phyloP scores from a whole-genome alignment of 2,888 invertebrate genomes.

The Oscheius sp. region DNA sequence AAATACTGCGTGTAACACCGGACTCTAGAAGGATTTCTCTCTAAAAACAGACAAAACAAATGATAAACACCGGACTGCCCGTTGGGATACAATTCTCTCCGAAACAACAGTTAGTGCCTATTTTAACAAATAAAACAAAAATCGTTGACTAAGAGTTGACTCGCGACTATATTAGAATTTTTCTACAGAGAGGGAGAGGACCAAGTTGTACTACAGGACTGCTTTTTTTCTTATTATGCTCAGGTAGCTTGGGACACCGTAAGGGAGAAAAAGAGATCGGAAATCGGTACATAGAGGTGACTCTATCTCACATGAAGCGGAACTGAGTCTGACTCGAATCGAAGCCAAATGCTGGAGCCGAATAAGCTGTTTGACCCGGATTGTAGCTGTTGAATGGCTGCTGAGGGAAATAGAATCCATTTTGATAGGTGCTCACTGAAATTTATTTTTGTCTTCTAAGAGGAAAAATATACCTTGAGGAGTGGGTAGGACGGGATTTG shows the following conservation, averaged over 20 bases:
- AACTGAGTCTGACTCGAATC: constrained; percentile 25
- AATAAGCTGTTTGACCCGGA: background rate
- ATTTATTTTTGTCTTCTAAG: background rate
- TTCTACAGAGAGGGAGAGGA: too few relatives aligned
- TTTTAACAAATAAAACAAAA: constrained; percentile 14
- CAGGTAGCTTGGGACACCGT: constrained; percentile 25
- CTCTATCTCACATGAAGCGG: constrained; percentile 13
- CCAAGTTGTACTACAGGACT: constrained; percentile 12
- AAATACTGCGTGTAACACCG: constrained; percentile 20
- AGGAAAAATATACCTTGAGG: constrained; percentile 16
- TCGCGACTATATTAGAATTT: background rate
- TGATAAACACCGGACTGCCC: constrained; percentile 22
- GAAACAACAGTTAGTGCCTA: constrained; percentile 19
- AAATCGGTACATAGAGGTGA: constrained; percentile 22
- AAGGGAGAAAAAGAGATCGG: constrained; percentile 13
- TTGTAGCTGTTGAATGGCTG: constrained; percentile 13
- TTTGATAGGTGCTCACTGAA: constrained; percentile 9
- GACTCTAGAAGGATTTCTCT: background rate
- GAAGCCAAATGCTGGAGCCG: constrained; percentile 24
- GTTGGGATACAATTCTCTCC: constrained; percentile 26
- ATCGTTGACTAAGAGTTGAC: background rate
- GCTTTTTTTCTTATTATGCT: constrained; percentile 27
- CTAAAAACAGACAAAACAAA: background rate
- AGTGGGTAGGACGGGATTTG: constrained; percentile 18
- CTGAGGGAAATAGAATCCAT: constrained; percentile 13